Conservation (phyloP, 2,888 invertebrate species). For the Philaethria dido region DNA sequence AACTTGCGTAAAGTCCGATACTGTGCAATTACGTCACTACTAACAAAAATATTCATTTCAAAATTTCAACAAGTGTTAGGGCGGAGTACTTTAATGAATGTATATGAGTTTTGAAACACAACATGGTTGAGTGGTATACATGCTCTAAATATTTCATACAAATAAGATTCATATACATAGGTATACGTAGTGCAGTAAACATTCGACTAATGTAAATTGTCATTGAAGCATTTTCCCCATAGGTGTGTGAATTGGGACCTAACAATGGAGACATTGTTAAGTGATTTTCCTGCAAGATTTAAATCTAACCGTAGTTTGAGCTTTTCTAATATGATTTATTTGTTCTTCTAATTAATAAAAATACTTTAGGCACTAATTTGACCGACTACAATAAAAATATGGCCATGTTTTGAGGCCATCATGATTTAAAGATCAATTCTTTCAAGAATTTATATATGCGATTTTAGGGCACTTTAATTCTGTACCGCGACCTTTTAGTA, state of each 20-base stretch:
- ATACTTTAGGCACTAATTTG: neutral
- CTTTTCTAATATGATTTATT: constrained; percentile 18
- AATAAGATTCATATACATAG: constrained; percentile 53
- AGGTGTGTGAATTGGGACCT: constrained; percentile 39
- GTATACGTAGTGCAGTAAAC: constrained; percentile 20
- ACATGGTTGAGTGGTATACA: constrained; percentile 62
- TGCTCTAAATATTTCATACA: constrained; percentile 61
- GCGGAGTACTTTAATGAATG: constrained; percentile 24
- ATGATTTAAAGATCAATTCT: neutral
- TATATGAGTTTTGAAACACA: constrained; percentile 49
- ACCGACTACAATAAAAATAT: no score
- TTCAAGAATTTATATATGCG: neutral
- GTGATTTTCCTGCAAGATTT: constrained; percentile 41
- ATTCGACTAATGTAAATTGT: constrained; percentile 39
- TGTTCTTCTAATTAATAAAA: neutral
- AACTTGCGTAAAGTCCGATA: neutral
- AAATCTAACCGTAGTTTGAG: constrained; percentile 21
- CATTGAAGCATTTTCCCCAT: constrained; percentile 44
- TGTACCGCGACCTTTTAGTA: no score
- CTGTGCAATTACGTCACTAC: neutral
- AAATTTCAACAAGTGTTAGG: constrained; percentile 14
- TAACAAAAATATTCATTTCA: neutral
- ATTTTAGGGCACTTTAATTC: no score
- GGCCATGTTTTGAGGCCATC: neutral
- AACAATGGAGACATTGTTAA: constrained; percentile 42